Percentiles rank a stretch among this genome's conserved stretches.
phyloP scores from a whole-genome alignment of 53 echinoderm and acorn worm genomes.

The Crossaster papposus region DNA sequence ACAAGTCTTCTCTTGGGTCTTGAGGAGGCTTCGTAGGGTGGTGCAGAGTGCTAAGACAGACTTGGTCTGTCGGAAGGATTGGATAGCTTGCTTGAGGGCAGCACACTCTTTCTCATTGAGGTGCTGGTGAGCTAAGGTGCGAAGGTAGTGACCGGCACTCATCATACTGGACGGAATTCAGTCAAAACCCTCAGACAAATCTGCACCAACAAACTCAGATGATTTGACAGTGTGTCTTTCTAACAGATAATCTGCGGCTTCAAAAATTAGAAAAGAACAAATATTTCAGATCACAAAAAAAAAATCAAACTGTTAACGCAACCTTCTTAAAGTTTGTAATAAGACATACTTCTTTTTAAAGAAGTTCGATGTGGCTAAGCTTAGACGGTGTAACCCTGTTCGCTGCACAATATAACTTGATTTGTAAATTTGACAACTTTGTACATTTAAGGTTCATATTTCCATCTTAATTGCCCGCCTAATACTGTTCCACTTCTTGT shows the following conservation, averaged over 20 bases:
- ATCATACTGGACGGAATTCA: slow-evolving; percentile 40
- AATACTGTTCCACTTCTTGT: too few species aligned
- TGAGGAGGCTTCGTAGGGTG: slow-evolving; percentile 76
- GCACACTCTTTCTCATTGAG: slow-evolving; percentile 80
- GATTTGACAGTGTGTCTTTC: not conserved
- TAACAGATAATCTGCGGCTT: not conserved
- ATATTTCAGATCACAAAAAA: not conserved
- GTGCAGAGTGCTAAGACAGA: slow-evolving; percentile 83
- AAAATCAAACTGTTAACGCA: too few species aligned
- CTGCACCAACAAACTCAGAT: not conserved
- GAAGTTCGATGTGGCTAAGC: too few species aligned
- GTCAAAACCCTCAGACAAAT: not conserved
- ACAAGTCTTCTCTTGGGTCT: slow-evolving; percentile 73
- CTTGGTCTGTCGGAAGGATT: slow-evolving; percentile 78
- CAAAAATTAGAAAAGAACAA: not conserved
- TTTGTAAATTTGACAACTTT: too few species aligned
- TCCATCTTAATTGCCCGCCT: too few species aligned
- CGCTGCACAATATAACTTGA: too few species aligned
- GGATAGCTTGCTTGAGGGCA: slow-evolving; percentile 74
- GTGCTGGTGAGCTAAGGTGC: slow-evolving; percentile 76
- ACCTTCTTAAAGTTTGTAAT: too few species aligned
- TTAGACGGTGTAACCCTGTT: too few species aligned
- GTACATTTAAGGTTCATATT: too few species aligned
- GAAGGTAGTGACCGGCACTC: slow-evolving; percentile 70
- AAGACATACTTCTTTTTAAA: too few species aligned